A percentile compares a stretch with the other conserved stretches of the same genome.
These are phyloP conservation scores for Euproctis similis DNA, from an alignment of 2,888 invertebrate genomes.

Conservation along the genomic window DNA sequence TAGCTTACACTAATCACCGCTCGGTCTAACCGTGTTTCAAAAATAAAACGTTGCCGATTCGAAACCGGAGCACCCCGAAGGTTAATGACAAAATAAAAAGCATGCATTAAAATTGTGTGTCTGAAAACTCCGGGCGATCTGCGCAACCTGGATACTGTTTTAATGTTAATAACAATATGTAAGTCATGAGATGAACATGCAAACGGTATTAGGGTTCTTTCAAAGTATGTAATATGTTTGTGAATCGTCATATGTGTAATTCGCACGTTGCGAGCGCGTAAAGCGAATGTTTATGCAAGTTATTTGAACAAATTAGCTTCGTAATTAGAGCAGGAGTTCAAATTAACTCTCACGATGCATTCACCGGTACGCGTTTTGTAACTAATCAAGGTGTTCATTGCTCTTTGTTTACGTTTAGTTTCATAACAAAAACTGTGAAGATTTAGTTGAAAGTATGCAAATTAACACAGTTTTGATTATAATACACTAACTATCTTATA, in stretches of 20 bases:
- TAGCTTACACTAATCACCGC: constrained; percentile 36
- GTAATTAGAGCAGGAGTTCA: constrained; percentile 19
- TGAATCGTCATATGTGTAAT: constrained; percentile 4
- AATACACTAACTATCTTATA: no score
- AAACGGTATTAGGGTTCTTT: constrained; percentile 8
- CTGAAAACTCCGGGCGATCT: constrained; percentile 32
- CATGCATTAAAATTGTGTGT: constrained; percentile 62
- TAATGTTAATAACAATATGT: constrained; percentile 38
- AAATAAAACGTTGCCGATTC: constrained; percentile 71
- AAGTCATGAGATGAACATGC: constrained; percentile 27
- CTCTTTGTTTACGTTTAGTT: constrained; percentile 27
- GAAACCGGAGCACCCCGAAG: constrained; percentile 71
- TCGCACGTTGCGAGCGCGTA: constrained; percentile 6
- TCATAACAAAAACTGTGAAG: constrained; percentile 14
- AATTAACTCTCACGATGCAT: constrained; percentile 20
- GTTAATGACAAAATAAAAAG: constrained; percentile 73
- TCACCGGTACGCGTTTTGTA: constrained; percentile 17
- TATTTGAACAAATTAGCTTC: constrained; percentile 15
- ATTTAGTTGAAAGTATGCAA: constrained; percentile 3
- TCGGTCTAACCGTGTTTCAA: constrained; percentile 65
- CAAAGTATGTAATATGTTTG: constrained; percentile 5
- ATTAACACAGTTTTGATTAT: constrained; percentile 5
- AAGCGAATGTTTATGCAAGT: constrained; percentile 13
- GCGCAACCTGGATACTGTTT: constrained; percentile 41
- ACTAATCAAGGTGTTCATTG: constrained; percentile 24